Conservation (phyloP, 2,797 vertebrate species). For the Pitangus sulphuratus region DNA sequence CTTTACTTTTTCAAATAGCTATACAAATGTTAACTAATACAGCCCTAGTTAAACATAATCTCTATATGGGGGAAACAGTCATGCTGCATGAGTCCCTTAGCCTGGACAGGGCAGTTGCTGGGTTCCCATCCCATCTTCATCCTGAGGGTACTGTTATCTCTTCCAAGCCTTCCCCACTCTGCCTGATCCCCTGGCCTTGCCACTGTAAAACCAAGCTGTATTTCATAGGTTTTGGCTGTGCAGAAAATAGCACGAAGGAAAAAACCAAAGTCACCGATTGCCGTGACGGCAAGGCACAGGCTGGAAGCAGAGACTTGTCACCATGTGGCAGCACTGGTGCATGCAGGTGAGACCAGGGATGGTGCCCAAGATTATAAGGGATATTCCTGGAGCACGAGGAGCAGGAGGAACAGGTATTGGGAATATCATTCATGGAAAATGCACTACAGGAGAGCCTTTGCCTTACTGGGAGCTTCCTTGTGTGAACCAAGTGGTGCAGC, state of each 20-base stretch:
- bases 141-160: background rate
- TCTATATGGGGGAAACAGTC: conserved; percentile 3
- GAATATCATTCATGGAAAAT: background rate
- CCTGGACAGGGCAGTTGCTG: background rate
- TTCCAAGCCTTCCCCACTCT: background rate
- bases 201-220: background rate
- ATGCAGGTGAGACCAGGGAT: background rate
- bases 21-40: conserved; percentile 43
- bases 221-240: background rate
- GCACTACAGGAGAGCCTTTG: background rate
- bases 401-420: background rate
- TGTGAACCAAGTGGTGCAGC: fast-evolving
- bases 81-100: fast-evolving
- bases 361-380: background rate
- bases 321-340: background rate
- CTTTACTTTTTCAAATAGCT: conserved; percentile 46
- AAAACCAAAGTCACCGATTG: background rate
- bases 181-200: background rate
- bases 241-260: background rate
- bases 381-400: background rate
- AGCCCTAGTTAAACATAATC: background rate
- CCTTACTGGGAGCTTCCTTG: background rate
- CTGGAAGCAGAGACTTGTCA: background rate
- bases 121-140: background rate
- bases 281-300: fast-evolving